A percentile compares a stretch with the other conserved stretches of the same genome.
phyloP scores from a whole-genome alignment of 1,140 invertebrate species.

The Neodiprion fabricii region DNA sequence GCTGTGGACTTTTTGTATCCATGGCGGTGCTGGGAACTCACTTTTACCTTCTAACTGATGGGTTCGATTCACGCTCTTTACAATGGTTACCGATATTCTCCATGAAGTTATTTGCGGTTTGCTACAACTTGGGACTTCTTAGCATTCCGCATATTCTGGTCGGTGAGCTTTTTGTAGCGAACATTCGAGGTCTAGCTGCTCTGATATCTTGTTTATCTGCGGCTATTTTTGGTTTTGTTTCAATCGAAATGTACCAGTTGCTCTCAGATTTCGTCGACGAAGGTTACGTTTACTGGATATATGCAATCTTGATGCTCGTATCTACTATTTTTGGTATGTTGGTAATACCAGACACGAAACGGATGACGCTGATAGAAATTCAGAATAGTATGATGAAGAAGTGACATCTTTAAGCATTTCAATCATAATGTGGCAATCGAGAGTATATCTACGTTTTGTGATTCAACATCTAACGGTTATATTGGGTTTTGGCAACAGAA shows the following conservation, averaged over 20 bases:
- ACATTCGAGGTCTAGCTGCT: constrained; percentile 46
- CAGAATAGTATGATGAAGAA: constrained; percentile 36
- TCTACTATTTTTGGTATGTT: constrained; percentile 61
- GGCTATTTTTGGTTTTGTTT: constrained; percentile 37
- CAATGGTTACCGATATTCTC: constrained; percentile 42
- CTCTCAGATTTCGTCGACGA: constrained; percentile 48
- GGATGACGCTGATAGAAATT: constrained; percentile 65
- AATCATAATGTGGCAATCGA: too few species aligned
- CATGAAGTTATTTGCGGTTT: constrained; percentile 38
- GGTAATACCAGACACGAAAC: constrained; percentile 68
- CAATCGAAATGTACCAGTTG: constrained; percentile 40
- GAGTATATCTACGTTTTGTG: too few species aligned
- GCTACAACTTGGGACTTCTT: constrained; percentile 36
- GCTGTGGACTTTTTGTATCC: constrained; percentile 32
- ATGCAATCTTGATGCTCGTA: constrained; percentile 40
- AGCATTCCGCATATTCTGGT: constrained; percentile 44
- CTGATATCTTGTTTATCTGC: constrained; percentile 37
- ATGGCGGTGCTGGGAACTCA: constrained; percentile 39
- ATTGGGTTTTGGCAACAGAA: too few species aligned
- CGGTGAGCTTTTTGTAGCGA: constrained; percentile 48
- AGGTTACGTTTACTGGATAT: constrained; percentile 36
- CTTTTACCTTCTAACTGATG: constrained; percentile 25
- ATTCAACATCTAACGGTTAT: too few species aligned
- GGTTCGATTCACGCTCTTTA: constrained; percentile 15
- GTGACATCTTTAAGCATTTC: too few species aligned